Evolutionary conservation across 2,888 invertebrate genomes (phyloP).

Genomic region (Cepaea hortensis): DNA sequence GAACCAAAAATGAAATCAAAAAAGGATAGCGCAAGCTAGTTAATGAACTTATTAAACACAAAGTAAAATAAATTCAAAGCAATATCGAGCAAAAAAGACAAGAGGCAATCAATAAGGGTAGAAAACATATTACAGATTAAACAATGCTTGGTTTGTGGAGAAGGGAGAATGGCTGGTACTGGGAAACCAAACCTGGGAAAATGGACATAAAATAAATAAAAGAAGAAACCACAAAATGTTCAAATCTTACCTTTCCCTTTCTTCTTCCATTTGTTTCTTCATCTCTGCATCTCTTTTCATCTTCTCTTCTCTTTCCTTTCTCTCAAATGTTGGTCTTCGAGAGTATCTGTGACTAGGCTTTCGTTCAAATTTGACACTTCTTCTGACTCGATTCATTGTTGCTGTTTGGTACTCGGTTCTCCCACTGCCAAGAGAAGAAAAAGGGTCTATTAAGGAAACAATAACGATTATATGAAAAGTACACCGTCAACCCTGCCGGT

Average conservation of each 20-base stretch:
- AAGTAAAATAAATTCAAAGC: too few relatives aligned
- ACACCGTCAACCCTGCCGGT: too few relatives aligned
- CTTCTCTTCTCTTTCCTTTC: slow-evolving; percentile 65
- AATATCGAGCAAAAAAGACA: too few relatives aligned
- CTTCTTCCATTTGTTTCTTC: slow-evolving; percentile 54
- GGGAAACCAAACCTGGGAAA: neutral
- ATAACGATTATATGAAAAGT: too few relatives aligned
- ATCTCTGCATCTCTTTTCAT: slow-evolving; percentile 59
- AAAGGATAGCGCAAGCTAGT: neutral
- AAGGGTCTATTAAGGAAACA: neutral
- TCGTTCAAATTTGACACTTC: slow-evolving; percentile 96
- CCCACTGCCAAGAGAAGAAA: slow-evolving; percentile 81
- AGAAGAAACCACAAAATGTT: neutral
- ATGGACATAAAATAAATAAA: neutral
- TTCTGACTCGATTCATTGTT: slow-evolving; percentile 87
- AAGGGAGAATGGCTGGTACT: neutral
- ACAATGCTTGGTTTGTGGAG: too few relatives aligned
- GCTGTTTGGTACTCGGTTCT: slow-evolving; percentile 98
- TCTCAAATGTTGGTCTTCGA: slow-evolving; percentile 81
- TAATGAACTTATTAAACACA: too few relatives aligned
- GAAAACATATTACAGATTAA: neutral
- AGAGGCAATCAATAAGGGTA: neutral
- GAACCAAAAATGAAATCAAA: neutral
- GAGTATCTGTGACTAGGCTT: slow-evolving; percentile 97
- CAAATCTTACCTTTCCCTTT: slow-evolving; percentile 46